phyloP scores from a whole-genome alignment of 1,140 invertebrate species.

The Sarcophaga peregrina region DNA sequence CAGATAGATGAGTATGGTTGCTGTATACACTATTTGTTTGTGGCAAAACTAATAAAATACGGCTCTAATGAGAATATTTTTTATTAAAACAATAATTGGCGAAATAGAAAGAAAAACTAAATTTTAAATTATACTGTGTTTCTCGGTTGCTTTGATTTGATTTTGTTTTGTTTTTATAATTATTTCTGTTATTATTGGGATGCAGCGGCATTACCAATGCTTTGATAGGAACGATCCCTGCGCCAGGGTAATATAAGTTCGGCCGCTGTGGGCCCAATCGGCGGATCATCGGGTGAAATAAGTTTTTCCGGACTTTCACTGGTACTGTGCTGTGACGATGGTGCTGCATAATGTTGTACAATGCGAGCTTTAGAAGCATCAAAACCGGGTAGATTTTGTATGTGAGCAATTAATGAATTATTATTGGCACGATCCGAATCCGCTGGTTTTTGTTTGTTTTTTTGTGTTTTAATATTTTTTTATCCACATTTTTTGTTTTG shows the following conservation, averaged over 20 bases:
- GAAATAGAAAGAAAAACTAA: too few species aligned
- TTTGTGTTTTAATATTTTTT: conserved; percentile 5
- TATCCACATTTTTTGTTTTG: neutral
- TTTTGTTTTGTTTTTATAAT: conserved; percentile 47
- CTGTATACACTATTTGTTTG: too few species aligned
- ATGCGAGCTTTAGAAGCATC: conserved; percentile 74
- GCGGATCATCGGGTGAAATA: conserved; percentile 63
- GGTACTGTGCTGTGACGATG: conserved; percentile 53
- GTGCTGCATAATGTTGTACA: conserved; percentile 73
- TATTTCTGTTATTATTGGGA: conserved; percentile 38
- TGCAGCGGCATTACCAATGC: conserved; percentile 61
- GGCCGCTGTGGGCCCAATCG: conserved; percentile 74
- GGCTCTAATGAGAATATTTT: too few species aligned
- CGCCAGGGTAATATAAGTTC: conserved; percentile 81
- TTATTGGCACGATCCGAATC: conserved; percentile 69
- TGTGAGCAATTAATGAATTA: conserved; percentile 74
- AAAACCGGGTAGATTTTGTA: conserved; percentile 74
- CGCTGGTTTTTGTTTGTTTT: conserved; percentile 51
- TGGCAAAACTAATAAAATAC: too few species aligned
- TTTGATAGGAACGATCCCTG: conserved; percentile 72
- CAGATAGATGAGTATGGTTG: too few species aligned
- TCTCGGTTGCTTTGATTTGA: neutral
- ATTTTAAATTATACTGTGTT: too few species aligned
- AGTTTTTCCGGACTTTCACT: conserved; percentile 45
- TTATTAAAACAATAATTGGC: too few species aligned